These are phyloP conservation scores for Tautogolabrus adspersus DNA, from an alignment of 2,113 vertebrate genomes.

Conservation along the genomic window DNA sequence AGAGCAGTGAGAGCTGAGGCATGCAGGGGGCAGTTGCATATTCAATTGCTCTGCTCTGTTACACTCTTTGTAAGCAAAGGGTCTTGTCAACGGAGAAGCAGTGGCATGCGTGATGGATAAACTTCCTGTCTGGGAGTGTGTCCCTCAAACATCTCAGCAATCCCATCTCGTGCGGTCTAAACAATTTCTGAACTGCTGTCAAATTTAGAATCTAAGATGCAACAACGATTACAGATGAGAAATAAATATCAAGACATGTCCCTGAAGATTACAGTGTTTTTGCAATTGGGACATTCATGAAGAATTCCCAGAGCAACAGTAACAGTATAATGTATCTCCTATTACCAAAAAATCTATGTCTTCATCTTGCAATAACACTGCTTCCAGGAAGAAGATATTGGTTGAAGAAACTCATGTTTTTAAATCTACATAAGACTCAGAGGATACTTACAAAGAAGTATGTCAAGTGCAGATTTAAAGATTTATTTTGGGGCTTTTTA, in stretches of 20 bases:
- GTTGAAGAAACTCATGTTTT: slow-evolving; percentile 20
- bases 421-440: neutral
- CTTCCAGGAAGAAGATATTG: neutral
- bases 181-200: slow-evolving; percentile 62
- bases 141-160: slow-evolving; percentile 55
- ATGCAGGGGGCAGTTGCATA: slow-evolving; percentile 72
- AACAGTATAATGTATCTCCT: neutral
- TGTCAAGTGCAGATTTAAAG: neutral
- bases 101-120: slow-evolving; percentile 81
- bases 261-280: slow-evolving; percentile 21
- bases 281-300: neutral
- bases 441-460: slow-evolving; percentile 2
- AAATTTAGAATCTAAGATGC: slow-evolving; percentile 55
- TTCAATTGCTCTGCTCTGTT: slow-evolving; percentile 74
- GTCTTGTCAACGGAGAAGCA: slow-evolving; percentile 65
- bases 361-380: slow-evolving; percentile 11
- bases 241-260: slow-evolving; percentile 27
- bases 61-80: slow-evolving; percentile 70
- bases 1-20: slow-evolving; percentile 37
- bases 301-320: neutral
- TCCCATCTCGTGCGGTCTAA: slow-evolving; percentile 67
- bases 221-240: slow-evolving; percentile 45
- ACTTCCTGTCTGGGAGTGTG: slow-evolving; percentile 83
- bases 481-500: slow-evolving; percentile 15
- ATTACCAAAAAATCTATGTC: neutral